A percentile compares a stretch with the other conserved stretches of the same genome.
phyloP scores from a whole-genome alignment of 2,888 invertebrate species.

The Helicoverpa assulta region DNA sequence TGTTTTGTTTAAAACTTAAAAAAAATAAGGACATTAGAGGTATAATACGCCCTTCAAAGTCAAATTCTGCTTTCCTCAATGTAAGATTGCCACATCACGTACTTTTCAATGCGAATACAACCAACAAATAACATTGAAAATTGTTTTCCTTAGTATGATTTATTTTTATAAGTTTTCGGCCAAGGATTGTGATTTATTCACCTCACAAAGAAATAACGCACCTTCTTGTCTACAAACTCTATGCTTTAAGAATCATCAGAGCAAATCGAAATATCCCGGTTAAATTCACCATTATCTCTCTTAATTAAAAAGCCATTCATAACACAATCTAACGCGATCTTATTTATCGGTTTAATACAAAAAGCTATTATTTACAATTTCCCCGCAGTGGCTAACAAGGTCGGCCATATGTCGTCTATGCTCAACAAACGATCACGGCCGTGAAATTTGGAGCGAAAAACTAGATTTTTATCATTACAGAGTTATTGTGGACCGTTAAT shows the following conservation, averaged over 20 bases:
- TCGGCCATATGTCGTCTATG: slow-evolving; percentile 55
- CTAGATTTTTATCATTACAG: slow-evolving; percentile 77
- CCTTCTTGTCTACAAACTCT: neutral
- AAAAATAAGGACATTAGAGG: neutral
- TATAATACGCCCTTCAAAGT: neutral
- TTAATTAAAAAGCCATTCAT: slow-evolving; percentile 34
- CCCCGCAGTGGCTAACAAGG: slow-evolving; percentile 61
- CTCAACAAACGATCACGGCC: slow-evolving; percentile 68
- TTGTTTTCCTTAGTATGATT: slow-evolving; percentile 52
- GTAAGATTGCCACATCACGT: slow-evolving; percentile 52
- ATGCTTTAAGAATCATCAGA: neutral
- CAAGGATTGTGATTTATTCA: slow-evolving; percentile 39
- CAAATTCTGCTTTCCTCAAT: slow-evolving; percentile 49
- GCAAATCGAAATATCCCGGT: slow-evolving; percentile 17
- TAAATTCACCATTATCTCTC: slow-evolving; percentile 11
- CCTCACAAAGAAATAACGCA: neutral
- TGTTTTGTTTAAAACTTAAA: neutral
- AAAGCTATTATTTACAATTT: slow-evolving; percentile 58
- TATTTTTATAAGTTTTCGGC: slow-evolving; percentile 24
- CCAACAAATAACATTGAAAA: slow-evolving; percentile 47
- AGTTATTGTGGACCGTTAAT: slow-evolving; percentile 56
- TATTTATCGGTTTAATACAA: slow-evolving; percentile 43
- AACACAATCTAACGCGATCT: slow-evolving; percentile 19
- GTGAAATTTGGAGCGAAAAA: slow-evolving; percentile 81
- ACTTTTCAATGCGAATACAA: slow-evolving; percentile 54